Percentiles rank a stretch among this genome's conserved stretches.
Evolutionary conservation across 2,113 vertebrate species (phyloP).

Genomic region (Naja naja): DNA sequence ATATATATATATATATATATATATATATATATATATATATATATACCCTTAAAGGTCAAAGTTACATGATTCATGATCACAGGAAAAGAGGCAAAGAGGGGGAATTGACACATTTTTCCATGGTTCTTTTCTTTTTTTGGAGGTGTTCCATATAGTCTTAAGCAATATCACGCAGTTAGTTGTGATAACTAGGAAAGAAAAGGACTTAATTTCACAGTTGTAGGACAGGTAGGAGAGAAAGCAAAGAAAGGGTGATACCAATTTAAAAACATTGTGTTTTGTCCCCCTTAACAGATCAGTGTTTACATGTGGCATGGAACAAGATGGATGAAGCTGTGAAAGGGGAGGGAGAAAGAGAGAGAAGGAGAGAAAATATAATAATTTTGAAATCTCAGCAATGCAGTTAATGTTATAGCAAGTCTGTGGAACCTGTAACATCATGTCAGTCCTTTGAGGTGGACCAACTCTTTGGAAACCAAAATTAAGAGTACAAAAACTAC

Average conservation of each 20-base stretch:
- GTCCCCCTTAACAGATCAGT: background rate
- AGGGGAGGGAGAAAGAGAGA: too few relatives aligned
- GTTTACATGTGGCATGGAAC: background rate
- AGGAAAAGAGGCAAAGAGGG: background rate
- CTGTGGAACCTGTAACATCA: background rate
- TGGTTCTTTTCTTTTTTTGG: background rate
- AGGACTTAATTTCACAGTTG: background rate
- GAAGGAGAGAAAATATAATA: background rate
- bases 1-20: too few relatives aligned
- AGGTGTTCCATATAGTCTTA: background rate
- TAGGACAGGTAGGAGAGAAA: background rate
- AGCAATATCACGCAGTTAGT: background rate
- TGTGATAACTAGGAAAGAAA: background rate
- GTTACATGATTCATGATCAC: constrained; percentile 18
- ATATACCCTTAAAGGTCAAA: constrained; percentile 10
- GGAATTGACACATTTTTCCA: constrained; percentile 11
- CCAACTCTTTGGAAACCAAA: background rate
- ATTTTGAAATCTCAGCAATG: background rate
- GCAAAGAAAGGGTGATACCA: background rate
- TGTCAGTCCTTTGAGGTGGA: background rate
- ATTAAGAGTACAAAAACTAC: background rate
- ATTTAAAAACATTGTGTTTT: background rate
- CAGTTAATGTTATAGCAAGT: background rate
- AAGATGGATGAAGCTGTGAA: background rate
- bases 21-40: too few relatives aligned